Evolutionary conservation across 2,797 vertebrate species (phyloP).

Genomic region (Dicrostonyx torquatus): DNA sequence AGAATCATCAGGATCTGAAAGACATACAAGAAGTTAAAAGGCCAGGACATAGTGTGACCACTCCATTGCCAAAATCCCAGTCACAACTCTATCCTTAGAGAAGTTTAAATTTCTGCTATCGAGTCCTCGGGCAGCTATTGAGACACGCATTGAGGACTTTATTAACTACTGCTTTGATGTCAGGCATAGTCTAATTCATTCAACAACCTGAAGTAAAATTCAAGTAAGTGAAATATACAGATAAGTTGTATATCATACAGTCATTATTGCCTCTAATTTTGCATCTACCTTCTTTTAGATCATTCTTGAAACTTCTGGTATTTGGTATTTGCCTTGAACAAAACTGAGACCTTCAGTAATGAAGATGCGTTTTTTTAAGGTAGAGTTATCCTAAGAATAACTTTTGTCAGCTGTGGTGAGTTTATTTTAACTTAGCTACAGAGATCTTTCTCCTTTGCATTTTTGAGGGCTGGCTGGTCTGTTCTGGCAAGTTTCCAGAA

Average conservation of each 20-base stretch:
- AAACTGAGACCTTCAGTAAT: conserved; percentile 29
- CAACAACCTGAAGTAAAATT: neutral
- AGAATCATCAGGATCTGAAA: neutral
- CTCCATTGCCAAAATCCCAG: neutral
- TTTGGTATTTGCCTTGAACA: conserved; percentile 60
- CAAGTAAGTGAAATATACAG: neutral
- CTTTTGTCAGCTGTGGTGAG: conserved; percentile 67
- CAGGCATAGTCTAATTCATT: conserved; percentile 9
- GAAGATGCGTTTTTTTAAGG: conserved; percentile 11
- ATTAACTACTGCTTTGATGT: neutral
- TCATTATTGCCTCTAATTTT: conserved; percentile 5
- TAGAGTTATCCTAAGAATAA: conserved; percentile 67
- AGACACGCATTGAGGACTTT: neutral
- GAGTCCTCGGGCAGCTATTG: neutral
- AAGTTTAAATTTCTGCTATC: neutral
- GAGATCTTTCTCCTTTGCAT: conserved; percentile 77
- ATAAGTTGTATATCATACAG: neutral
- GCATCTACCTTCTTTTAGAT: conserved; percentile 42
- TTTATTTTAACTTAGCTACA: conserved; percentile 83
- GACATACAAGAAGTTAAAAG: neutral
- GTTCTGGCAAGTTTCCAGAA: conserved; percentile 81
- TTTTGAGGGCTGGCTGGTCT: conserved; percentile 73
- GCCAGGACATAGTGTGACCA: neutral
- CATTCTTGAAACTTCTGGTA: conserved; percentile 60
- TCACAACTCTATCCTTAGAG: neutral